Evolutionary conservation across 2,797 vertebrate species (phyloP), one percentile per base, ranked within the genome.

Genomic region (Luscinia megarhynchos): DNA sequence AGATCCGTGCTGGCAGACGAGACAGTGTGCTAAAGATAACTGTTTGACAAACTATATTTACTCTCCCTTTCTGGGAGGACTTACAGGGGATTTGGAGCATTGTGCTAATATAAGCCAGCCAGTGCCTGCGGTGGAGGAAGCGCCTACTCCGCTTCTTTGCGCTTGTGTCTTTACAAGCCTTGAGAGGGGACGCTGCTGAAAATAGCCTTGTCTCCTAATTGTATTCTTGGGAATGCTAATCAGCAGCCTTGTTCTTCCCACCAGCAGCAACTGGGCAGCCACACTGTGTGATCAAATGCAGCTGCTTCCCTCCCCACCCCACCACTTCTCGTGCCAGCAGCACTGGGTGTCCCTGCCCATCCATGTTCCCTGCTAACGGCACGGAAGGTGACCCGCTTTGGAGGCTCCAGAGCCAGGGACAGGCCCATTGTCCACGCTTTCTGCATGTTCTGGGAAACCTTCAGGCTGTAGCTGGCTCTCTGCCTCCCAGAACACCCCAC

Each of bases 11-110:
- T 96, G 89, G 93, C 93, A 96, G 96, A 77, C 64, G 12, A 97
- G 95, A 89, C 95, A 92, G 84, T 89, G 91, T 95, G 95, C 96
- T 96, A 96, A 96, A 96, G 95, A 97, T 96, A 97, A 94, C 95
- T 91, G 63, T 94, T 94, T 93, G 95, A 94, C 75, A 89, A 95
- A 93, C 95, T 96, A 96, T 96, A 97, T 97, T 96, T 97, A 96
- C 84, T 96, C 93, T 96, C 88, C 62, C 90, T 97, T 97, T 97
- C 94, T 94, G 91, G 85, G 93, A 97, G 94, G 96, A 96, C 95
- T 97, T 97, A 95, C 30, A 94, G 78, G 91, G 95, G 94, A 97
- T 97, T 96, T 96, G 91, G 88, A 96, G 86, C 95, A 93, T 87
- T 93, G 95, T 96, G 90, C 88, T 96, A 96, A 96, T 96, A 94